Evolutionary conservation across 1,140 invertebrate species (phyloP).

Genomic region (Drosophila pectinifera): DNA sequence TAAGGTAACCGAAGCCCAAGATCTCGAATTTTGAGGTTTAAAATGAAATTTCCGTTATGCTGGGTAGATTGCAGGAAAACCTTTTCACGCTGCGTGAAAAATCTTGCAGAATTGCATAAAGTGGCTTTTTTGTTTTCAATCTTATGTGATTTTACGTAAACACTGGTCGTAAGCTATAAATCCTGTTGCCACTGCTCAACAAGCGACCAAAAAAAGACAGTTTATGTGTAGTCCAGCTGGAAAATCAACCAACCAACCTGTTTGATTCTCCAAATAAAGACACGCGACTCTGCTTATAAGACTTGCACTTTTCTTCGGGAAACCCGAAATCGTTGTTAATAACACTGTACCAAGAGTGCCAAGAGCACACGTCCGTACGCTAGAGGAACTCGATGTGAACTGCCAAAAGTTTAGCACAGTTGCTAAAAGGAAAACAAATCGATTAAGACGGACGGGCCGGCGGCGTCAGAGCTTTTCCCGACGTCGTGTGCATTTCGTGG

Average conservation of each 20-base stretch:
- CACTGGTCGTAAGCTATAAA: constrained; percentile 37
- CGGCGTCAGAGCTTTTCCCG: constrained; percentile 43
- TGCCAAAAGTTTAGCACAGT: constrained; percentile 34
- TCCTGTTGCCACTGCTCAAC: constrained; percentile 45
- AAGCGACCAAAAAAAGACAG: constrained; percentile 4
- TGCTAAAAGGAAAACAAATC: constrained; percentile 69
- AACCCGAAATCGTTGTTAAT: constrained; percentile 28
- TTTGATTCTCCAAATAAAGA: constrained; percentile 50
- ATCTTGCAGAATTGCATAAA: constrained; percentile 14
- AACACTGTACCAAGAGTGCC: constrained; percentile 28
- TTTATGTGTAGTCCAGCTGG: constrained; percentile 1
- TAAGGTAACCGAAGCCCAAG: constrained; percentile 16
- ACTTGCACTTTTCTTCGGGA: constrained; percentile 56
- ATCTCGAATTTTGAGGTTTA: constrained; percentile 24
- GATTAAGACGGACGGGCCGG: constrained; percentile 15
- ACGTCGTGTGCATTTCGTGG: constrained; percentile 38
- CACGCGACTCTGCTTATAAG: constrained; percentile 29
- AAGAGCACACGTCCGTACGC: constrained; percentile 56
- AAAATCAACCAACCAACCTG: constrained; percentile 74
- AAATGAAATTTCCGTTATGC: constrained; percentile 7
- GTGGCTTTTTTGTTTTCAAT: constrained; percentile 12
- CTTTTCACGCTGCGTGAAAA: background rate
- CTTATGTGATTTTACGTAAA: constrained; percentile 57
- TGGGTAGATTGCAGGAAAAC: background rate
- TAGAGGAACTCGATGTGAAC: constrained; percentile 52